Evolutionary conservation across 2,113 vertebrate species (phyloP).

Genomic region (Aspidoscelis tigris): DNA sequence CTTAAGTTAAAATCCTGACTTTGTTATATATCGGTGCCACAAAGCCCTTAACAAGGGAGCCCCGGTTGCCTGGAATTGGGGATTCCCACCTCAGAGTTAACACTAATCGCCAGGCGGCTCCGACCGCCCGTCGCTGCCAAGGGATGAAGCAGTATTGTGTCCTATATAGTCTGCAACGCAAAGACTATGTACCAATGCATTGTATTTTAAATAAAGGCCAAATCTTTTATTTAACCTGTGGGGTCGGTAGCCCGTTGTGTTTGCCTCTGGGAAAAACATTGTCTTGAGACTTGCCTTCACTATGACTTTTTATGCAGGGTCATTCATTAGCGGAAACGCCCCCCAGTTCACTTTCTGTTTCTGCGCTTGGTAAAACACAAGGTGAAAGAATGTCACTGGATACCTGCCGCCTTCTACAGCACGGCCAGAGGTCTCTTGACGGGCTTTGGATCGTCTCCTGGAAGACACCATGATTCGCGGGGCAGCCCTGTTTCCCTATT

Average conservation of each 20-base stretch:
- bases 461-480: too few relatives aligned
- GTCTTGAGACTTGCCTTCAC: neutral
- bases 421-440: too few relatives aligned
- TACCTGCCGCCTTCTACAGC: too few relatives aligned
- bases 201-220: constrained; percentile 88
- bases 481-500: too few relatives aligned
- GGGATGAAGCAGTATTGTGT: constrained; percentile 62
- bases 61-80: constrained; percentile 35
- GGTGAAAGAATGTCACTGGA: too few relatives aligned
- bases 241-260: constrained; percentile 39
- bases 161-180: constrained; percentile 60
- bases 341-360: too few relatives aligned
- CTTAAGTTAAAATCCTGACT: constrained; percentile 67
- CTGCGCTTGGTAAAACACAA: neutral
- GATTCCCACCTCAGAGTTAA: constrained; percentile 41
- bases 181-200: constrained; percentile 82
- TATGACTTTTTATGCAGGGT: too few relatives aligned
- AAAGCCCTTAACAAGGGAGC: constrained; percentile 40
- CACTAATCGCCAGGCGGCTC: constrained; percentile 47
- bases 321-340: too few relatives aligned
- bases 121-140: constrained; percentile 31
- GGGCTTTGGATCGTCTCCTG: too few relatives aligned
- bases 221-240: constrained; percentile 80
- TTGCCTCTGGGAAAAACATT: constrained; percentile 14
- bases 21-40: constrained; percentile 59